These are phyloP conservation scores for Lemur catta DNA, from an alignment of 2,797 vertebrate genomes.

Conservation along the genomic window DNA sequence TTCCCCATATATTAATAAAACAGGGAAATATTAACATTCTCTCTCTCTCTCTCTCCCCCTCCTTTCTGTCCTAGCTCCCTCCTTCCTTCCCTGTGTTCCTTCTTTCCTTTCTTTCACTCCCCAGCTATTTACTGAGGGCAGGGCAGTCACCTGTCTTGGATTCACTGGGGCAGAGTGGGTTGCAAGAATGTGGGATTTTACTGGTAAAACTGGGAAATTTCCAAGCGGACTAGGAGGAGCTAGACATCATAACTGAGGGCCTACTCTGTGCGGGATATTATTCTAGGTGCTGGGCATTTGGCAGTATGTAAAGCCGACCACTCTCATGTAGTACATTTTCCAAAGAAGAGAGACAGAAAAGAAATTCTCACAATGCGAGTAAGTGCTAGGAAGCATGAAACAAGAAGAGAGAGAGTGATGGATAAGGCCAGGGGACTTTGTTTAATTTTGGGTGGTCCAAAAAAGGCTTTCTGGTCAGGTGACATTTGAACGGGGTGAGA, in stretches of 20 bases:
- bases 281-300: not conserved
- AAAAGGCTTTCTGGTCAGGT: not conserved
- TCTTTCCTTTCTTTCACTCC: not conserved
- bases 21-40: not conserved
- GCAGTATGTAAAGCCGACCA: not conserved
- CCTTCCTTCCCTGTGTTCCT: not conserved
- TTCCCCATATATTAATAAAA: not conserved
- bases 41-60: too few species aligned
- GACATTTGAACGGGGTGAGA: not conserved
- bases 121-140: not conserved
- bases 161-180: not conserved
- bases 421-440: not conserved
- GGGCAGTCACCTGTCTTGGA: not conserved
- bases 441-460: not conserved
- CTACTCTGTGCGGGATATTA: not conserved
- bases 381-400: not conserved
- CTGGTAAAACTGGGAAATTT: not conserved
- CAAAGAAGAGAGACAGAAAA: not conserved
- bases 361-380: not conserved
- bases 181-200: not conserved
- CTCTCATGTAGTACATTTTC: not conserved
- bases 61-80: not conserved
- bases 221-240: not conserved
- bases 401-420: accelerated
- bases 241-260: not conserved